Conservation (phyloP, 2,888 invertebrate genomes). For the Coremacera marginata region DNA sequence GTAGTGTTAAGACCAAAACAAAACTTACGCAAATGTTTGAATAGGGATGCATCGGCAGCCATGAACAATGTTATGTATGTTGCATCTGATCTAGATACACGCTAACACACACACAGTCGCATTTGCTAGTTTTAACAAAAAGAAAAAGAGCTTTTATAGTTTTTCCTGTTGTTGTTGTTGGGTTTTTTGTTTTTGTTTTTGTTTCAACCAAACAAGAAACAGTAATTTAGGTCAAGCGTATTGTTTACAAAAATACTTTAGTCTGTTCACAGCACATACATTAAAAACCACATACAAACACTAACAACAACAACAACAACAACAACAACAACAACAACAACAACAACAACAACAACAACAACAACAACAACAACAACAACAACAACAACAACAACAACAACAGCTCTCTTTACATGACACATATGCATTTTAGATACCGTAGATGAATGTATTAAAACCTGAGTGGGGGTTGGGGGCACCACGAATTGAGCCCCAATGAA, state of each 20-base stretch:
- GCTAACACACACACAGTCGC: neutral
- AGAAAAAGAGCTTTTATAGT: conserved; percentile 27
- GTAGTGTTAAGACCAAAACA: conserved; percentile 2
- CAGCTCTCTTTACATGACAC: conserved; percentile 12
- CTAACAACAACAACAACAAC: conserved; percentile 35
- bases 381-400: conserved; percentile 23
- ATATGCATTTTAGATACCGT: neutral
- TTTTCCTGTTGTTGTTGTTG: conserved; percentile 35
- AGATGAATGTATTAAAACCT: conserved; percentile 32
- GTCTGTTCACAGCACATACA: conserved; percentile 24
- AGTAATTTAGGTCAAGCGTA: conserved; percentile 68
- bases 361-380: conserved; percentile 38
- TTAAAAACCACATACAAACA: conserved; percentile 39
- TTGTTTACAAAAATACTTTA: conserved; percentile 66
- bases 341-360: conserved; percentile 38
- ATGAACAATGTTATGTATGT: neutral
- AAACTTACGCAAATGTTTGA: neutral
- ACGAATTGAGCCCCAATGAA: neutral
- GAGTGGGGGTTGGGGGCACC: conserved; percentile 3
- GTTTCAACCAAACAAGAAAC: conserved; percentile 59
- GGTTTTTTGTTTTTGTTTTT: too few species aligned
- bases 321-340: conserved; percentile 18
- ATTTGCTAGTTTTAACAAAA: conserved; percentile 19
- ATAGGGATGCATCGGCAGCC: conserved; percentile 27
- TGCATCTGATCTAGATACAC: neutral